Percentiles rank a stretch among this genome's conserved stretches.
These are phyloP conservation scores for Epistrophe grossulariae DNA, from an alignment of 2,888 invertebrate genomes.

Conservation along the genomic window DNA sequence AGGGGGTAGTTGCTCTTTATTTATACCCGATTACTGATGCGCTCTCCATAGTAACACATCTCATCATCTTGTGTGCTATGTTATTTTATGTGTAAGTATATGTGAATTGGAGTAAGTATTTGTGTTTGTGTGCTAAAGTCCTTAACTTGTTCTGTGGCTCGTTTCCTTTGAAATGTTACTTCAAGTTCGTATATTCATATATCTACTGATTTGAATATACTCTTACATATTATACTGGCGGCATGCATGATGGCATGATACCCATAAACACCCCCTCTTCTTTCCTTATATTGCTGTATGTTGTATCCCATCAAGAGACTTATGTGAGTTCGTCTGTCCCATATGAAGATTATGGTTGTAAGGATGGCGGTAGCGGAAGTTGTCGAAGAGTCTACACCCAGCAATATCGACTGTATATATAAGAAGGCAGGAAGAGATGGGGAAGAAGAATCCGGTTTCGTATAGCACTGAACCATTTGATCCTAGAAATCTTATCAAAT, in stretches of 20 bases:
- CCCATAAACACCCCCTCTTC: not conserved
- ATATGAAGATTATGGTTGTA: constrained; percentile 57
- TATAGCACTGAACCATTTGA: constrained; percentile 67
- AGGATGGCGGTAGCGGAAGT: constrained; percentile 26
- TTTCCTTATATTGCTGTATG: not conserved
- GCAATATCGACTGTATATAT: constrained; percentile 23
- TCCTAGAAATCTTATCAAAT: constrained; percentile 71
- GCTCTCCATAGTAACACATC: constrained; percentile 68
- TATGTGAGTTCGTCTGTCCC: constrained; percentile 15
- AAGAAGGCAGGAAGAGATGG: not conserved
- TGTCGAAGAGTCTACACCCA: constrained; percentile 12
- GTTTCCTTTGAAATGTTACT: constrained; percentile 56
- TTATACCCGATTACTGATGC: constrained; percentile 73
- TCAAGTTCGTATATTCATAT: constrained; percentile 48
- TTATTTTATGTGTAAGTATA: not conserved
- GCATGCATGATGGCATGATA: constrained; percentile 18
- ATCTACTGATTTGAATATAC: constrained; percentile 52
- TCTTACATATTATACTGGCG: not conserved
- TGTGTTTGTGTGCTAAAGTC: constrained; percentile 31
- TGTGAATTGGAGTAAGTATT: not conserved
- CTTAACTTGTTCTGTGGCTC: constrained; percentile 61
- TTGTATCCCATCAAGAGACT: constrained; percentile 28
- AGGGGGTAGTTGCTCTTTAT: constrained; percentile 74
- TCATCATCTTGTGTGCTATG: constrained; percentile 65
- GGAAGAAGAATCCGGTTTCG: constrained; percentile 34